Evolutionary conservation across 2,888 invertebrate species (phyloP), one percentile per base, ranked within the genome.

Genomic region (Gisinianus flammeolus): DNA sequence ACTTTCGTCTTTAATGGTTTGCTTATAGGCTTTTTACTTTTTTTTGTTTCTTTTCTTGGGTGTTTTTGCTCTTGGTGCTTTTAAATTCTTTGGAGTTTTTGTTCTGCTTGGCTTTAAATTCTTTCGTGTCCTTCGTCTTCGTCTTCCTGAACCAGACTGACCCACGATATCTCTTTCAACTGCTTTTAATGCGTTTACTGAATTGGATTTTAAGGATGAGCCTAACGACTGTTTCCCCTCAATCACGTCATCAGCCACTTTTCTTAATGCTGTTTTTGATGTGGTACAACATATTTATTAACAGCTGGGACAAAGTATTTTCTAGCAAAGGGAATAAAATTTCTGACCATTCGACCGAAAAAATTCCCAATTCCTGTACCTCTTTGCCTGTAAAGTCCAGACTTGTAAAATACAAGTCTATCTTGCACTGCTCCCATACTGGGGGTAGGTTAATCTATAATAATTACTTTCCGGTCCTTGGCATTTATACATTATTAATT

Each of bases 71-170:
- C 8, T 58, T 24, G 16, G 8, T 24, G 24, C n/a, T 58, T 58
- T 58, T 12, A n/a, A 58, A 24, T n/a, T 2, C 22, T 58, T 58
- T 58, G 44, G 19, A n/a, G n/a, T n/a, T n/a, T 6, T 44, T 44
- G 16, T 44, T 44, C 44, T 44, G 44, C 2, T 44, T 44, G 12
- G 19, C 8, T 44, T 44, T 6, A 16, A 44, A 4, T 19, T 24
- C 22, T 54, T 33, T 26, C 58, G 16, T 26, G 54, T 78, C 26
- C 69, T 68, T 12, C 19, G 12, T 19, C 6, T 44, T 35, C 33
- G 67, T 5, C 33, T 10, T 1, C 78, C 78, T 8, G 35, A 66
- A 24, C 79, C 79, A 22, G 70, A 69, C 79, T 76, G 79, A 35
- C n/a, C 22, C 6, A 70, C 3, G 52, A 75, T 31, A 44, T 71